Percentiles rank a stretch among this genome's conserved stretches.
Evolutionary conservation across 2,113 vertebrate genomes (phyloP).

Genomic region (Cranoglanis bouderius): DNA sequence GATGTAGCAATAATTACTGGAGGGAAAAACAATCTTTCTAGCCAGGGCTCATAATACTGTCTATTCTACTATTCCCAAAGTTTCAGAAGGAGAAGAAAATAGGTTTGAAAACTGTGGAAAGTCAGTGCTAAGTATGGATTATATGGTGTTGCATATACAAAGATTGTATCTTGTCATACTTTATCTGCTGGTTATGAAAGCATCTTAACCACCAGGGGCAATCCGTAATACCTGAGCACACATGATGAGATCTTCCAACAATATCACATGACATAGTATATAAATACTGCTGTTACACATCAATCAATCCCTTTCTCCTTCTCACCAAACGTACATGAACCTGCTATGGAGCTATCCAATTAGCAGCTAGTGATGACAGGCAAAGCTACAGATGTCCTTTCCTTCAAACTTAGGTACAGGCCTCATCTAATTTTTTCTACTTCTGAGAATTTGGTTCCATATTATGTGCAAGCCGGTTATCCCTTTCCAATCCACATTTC

Average conservation of each 20-base stretch:
- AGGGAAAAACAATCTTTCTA: constrained; percentile 51
- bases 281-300: background rate
- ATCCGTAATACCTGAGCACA: no score
- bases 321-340: background rate
- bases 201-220: background rate
- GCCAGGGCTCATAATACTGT: constrained; percentile 10
- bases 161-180: background rate
- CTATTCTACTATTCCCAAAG: constrained; percentile 49
- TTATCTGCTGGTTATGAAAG: background rate
- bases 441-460: background rate
- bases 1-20: constrained; percentile 59
- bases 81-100: constrained; percentile 57
- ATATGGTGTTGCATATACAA: background rate
- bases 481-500: background rate
- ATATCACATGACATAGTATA: background rate
- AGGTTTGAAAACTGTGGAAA: background rate
- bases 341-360: background rate
- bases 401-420: no score
- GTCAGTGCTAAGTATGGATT: background rate
- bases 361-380: background rate
- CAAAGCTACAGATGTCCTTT: background rate
- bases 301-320: background rate
- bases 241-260: background rate
- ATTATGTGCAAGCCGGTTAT: background rate
- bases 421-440: background rate